Base-by-base conservation (phyloP, 2,797 vertebrate species). In the Gymnodraco acuticeps region DNA sequence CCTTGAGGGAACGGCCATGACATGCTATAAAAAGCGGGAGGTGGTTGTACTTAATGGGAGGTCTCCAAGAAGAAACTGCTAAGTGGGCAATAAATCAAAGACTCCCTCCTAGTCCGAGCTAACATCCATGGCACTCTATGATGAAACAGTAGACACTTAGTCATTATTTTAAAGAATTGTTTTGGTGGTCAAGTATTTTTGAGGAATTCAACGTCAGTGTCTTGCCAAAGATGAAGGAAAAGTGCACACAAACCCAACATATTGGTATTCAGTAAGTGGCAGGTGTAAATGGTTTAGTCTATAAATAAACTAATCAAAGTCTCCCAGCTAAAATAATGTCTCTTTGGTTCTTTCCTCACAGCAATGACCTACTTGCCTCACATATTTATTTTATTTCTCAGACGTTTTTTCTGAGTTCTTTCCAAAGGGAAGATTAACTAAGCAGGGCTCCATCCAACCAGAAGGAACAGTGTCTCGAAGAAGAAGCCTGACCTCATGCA, bases 401-500 rank as follows among this genome's bases (percentile, higher is more conserved):
- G 45, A 70, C 53, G 85, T 10, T 45, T 65, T 75, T 75, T 73
- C 65, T 73, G 65, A 85, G 56, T 68, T 89, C 55, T 87, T 79
- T 88, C 87, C 73, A 86, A 84, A 86, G 75, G 85, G 70, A 43
- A 75, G 82, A 83, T 87, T 82, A 78, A 78, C 75, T 72, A 70
- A 88, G 67, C 48, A 75, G 10, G 27, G 54, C 68, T 89, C 77
- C 83, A 93, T 74, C 80, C 88, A 86, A 88, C 89, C 89, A 86
- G 83, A 90, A 92, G 82, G 74, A 90, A 84, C 75, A 60, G 62
- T 84, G 85, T 89, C 88, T 91, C 84, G 85, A 70, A 88, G 84
- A 87, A 70, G 41, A 81, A 63, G 70, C 65, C 72, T 84, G 86
- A 82, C 82, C 86, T 89, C 77, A 74, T 69, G 64, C 59, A 79